Percentiles rank a stretch among this genome's conserved stretches.
Evolutionary conservation across 64 coral and sea anemone genomes (phyloP).

Genomic region (Porites australiensis): DNA sequence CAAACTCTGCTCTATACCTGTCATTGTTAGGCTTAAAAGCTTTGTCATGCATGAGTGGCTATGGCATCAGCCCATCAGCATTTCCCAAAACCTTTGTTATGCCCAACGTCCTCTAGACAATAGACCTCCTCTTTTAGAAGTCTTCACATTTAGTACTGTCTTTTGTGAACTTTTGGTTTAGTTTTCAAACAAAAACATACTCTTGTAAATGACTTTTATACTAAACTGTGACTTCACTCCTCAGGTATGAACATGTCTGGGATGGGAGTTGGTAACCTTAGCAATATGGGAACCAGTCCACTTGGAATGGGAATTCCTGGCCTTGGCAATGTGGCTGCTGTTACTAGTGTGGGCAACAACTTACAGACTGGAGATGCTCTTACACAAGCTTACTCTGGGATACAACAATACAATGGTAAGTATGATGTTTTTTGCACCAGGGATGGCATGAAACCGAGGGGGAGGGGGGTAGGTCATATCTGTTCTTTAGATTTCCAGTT

Average conservation of each 20-base stretch:
- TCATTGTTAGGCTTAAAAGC: too few relatives aligned
- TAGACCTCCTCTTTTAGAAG: too few relatives aligned
- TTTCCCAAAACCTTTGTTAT: too few relatives aligned
- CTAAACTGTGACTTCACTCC: not conserved
- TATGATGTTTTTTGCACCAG: not conserved
- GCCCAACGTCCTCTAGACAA: too few relatives aligned
- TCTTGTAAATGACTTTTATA: not conserved
- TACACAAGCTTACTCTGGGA: conserved; percentile 94
- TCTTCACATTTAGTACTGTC: too few relatives aligned
- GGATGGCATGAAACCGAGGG: too few relatives aligned
- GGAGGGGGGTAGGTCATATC: too few relatives aligned
- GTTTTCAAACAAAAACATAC: not conserved
- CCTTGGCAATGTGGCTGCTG: conserved; percentile 73
- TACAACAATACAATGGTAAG: conserved; percentile 94
- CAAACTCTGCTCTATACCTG: too few relatives aligned
- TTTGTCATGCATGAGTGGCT: too few relatives aligned
- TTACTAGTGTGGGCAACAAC: conserved; percentile 71
- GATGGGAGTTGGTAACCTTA: conserved; percentile 57
- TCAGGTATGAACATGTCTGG: conserved; percentile 84
- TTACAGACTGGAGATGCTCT: conserved; percentile 85
- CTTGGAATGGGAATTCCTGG: conserved; percentile 83
- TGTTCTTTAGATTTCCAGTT: too few relatives aligned
- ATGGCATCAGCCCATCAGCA: too few relatives aligned
- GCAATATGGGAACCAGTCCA: conserved; percentile 56
- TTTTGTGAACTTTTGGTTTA: too few relatives aligned